These are phyloP conservation scores for Eutrigla gurnardus DNA, from an alignment of 2,797 vertebrate genomes.

Conservation along the genomic window DNA sequence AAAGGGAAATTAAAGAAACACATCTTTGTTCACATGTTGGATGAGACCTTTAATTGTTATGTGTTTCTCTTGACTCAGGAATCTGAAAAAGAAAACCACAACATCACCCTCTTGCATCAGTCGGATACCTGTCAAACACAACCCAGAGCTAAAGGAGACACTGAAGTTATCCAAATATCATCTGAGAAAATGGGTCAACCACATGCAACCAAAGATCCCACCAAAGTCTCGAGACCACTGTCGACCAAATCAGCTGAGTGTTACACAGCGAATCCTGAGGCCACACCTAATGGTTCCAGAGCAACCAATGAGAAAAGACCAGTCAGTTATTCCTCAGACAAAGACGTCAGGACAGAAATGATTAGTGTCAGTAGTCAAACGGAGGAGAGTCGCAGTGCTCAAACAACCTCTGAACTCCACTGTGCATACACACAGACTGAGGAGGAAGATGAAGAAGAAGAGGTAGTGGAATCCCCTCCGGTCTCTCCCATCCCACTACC, in stretches of 20 bases:
- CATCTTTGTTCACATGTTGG: neutral
- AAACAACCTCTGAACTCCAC: slow-evolving; percentile 6
- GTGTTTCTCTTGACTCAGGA: slow-evolving; percentile 63
- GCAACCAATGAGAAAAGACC: slow-evolving; percentile 18
- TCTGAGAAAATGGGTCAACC: slow-evolving; percentile 41
- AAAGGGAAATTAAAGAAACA: neutral
- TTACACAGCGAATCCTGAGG: slow-evolving; percentile 25
- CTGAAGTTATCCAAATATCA: slow-evolving; percentile 33
- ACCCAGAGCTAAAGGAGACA: slow-evolving; percentile 40
- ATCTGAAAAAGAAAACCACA: slow-evolving; percentile 68
- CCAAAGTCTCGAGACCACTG: slow-evolving; percentile 26
- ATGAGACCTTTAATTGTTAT: neutral
- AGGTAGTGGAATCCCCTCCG: slow-evolving; percentile 48
- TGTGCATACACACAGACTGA: slow-evolving; percentile 77
- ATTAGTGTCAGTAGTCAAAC: slow-evolving; percentile 79
- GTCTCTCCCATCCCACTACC: slow-evolving; percentile 34
- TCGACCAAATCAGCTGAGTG: slow-evolving; percentile 47
- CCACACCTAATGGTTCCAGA: slow-evolving; percentile 31
- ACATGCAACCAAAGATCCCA: slow-evolving; percentile 48
- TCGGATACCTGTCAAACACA: slow-evolving; percentile 30
- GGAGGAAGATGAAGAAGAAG: slow-evolving; percentile 32
- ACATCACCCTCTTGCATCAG: slow-evolving; percentile 13
- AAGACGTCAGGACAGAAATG: slow-evolving; percentile 14
- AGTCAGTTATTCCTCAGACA: slow-evolving; percentile 4
- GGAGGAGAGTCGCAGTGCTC: slow-evolving; percentile 35